Conservation (phyloP, 2,888 invertebrate genomes). For the Cybosia mesomella region DNA sequence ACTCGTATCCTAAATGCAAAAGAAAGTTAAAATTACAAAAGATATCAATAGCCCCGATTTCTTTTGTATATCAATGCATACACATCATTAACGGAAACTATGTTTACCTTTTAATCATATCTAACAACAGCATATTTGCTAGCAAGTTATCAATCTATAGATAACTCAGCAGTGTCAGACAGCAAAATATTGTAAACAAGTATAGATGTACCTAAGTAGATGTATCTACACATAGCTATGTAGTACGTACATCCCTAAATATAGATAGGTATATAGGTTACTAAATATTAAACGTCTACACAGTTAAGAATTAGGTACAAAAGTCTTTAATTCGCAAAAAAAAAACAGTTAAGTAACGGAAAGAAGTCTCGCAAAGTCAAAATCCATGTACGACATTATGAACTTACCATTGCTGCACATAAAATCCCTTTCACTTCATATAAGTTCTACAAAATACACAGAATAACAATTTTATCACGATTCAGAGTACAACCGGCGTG, state of each 20-base stretch:
- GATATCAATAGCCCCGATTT: no score
- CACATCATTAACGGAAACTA: no score
- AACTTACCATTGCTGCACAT: conserved; percentile 18
- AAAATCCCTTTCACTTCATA: conserved; percentile 29
- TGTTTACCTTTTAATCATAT: no score
- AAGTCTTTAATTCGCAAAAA: not conserved
- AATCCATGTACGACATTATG: not conserved
- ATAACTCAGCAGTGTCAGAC: no score
- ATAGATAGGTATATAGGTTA: not conserved
- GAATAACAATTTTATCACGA: conserved; percentile 5
- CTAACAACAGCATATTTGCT: not conserved
- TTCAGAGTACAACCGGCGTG: conserved; percentile 16
- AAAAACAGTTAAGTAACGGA: not conserved
- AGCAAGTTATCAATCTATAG: no score
- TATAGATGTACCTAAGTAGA: no score
- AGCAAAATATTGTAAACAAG: no score
- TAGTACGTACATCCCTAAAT: not conserved
- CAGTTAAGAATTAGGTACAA: not conserved
- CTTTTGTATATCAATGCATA: no score
- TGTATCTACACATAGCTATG: no score
- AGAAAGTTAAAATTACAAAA: no score
- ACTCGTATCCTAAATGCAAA: conserved; percentile 64
- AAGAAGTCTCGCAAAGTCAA: not conserved
- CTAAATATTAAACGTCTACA: not conserved
- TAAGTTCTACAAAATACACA: conserved; percentile 18